These are phyloP conservation scores for Oreortyx pictus DNA, from an alignment of 2,797 vertebrate species.

Conservation along the genomic window DNA sequence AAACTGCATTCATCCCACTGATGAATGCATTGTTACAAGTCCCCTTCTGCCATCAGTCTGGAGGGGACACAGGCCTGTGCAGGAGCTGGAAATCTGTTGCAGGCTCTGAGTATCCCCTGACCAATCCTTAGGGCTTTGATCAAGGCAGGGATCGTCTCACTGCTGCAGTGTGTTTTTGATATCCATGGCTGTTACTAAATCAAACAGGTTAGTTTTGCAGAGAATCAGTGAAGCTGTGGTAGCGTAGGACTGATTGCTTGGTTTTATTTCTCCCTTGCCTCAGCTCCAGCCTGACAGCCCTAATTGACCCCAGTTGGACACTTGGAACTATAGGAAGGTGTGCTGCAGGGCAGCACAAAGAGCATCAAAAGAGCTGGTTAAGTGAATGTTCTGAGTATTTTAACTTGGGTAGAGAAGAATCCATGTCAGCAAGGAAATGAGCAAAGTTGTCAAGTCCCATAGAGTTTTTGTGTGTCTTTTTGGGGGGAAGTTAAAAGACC, in stretches of 20 bases:
- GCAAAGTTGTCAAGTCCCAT: not conserved
- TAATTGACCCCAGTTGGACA: fast-evolving
- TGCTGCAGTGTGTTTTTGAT: not conserved
- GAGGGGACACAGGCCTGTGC: no score
- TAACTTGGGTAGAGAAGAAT: not conserved
- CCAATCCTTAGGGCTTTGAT: no score
- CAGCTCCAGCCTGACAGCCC: fast-evolving
- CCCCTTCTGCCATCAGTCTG: fast-evolving
- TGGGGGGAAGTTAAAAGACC: not conserved
- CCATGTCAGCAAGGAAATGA: not conserved
- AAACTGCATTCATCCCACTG: not conserved
- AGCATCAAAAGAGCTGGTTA: not conserved
- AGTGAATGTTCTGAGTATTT: not conserved
- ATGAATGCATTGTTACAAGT: not conserved
- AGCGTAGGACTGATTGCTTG: fast-evolving
- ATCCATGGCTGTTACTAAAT: fast-evolving
- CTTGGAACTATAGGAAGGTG: fast-evolving
- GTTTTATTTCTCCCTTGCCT: not conserved
- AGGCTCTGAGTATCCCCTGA: not conserved
- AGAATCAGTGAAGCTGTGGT: not conserved
- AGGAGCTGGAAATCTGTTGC: not conserved
- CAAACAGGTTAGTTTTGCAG: not conserved
- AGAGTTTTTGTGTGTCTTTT: not conserved
- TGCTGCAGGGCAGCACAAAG: not conserved
- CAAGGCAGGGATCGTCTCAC: fast-evolving